Evolutionary conservation across 2,797 vertebrate genomes (phyloP), one percentile per base, ranked within the genome.

Genomic region (Tinamus major): DNA sequence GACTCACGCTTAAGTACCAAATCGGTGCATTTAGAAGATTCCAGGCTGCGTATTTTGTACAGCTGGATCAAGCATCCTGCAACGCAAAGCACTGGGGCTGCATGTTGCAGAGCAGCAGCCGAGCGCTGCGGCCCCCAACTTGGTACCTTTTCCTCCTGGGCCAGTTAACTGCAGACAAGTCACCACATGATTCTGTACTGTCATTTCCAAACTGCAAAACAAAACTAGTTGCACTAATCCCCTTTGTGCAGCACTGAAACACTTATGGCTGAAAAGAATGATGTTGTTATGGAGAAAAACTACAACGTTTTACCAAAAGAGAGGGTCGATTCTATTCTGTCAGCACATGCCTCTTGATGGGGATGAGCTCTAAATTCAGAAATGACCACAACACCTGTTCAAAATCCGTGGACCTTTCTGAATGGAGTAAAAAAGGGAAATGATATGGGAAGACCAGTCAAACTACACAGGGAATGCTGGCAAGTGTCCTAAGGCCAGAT

Each of bases 1-100:
- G 95, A 94, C 85, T 90, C 94, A 93, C 29, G 7, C 83, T 9
- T 64, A 92, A 95, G 92, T 26, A 94, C 75, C 77, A 86, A 84
- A 76, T 64, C 61, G 76, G 17, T 86, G 65, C 87, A 68, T 74
- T 92, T 53, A 53, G 85, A 92, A 93, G 80, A 88, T 46, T 68
- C 68, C 90, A 0, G 0, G 87, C 87, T 65, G 77, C 70, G 21
- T 80, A 41, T 87, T 91, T 79, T 63, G 37, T 35, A 85, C 3
- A 64, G 58, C 29, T 58, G 79, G 74, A 74, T 79, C 87, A 56
- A 94, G 87, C 51, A 55, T 56, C 81, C 70, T 46, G 35, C 79
- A 88, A 68, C n/a, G 29, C 48, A 20, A 70, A 70, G 35, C 9
- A 21, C 49, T 14, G 26, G 49, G 27, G 59, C 63, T 71, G 35